Conservation (phyloP, 2,888 invertebrate genomes). For the Anodontia alba region DNA sequence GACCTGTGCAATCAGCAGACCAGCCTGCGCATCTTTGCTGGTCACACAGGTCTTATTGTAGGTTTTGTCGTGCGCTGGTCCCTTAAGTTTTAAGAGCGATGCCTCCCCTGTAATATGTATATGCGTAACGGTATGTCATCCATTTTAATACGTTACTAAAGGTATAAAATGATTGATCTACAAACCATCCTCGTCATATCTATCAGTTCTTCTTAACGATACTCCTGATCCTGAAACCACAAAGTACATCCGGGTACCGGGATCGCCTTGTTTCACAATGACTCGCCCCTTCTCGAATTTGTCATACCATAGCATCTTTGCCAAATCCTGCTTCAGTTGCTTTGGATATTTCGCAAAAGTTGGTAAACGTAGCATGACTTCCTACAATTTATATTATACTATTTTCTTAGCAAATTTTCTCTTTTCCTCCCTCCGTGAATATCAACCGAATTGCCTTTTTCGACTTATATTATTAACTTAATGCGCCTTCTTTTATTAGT, state of each 20-base stretch:
- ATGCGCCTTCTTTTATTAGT: no score
- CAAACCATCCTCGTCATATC: not conserved
- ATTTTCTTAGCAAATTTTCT: not conserved
- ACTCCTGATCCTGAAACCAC: slow-evolving; percentile 69
- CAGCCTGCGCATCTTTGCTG: no score
- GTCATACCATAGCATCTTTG: slow-evolving; percentile 70
- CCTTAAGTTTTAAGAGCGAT: no score
- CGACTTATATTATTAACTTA: no score
- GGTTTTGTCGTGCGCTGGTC: no score
- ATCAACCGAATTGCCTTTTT: no score
- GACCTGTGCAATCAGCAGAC: no score
- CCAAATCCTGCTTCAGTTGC: slow-evolving; percentile 68
- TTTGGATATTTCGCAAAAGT: slow-evolving; percentile 71
- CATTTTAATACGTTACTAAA: no score
- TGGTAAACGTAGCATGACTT: slow-evolving; percentile 69
- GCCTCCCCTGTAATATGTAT: no score
- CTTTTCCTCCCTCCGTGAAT: not conserved
- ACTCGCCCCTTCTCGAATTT: slow-evolving; percentile 68
- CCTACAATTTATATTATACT: slow-evolving; percentile 48
- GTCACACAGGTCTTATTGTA: no score
- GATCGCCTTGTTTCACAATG: slow-evolving; percentile 75
- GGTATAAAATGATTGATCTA: not conserved
- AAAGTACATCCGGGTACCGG: slow-evolving; percentile 75
- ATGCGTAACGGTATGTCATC: no score
- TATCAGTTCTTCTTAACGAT: slow-evolving; percentile 56